Evolutionary conservation across 2,888 invertebrate genomes (phyloP).

Genomic region (Onthophagus sagittarius): DNA sequence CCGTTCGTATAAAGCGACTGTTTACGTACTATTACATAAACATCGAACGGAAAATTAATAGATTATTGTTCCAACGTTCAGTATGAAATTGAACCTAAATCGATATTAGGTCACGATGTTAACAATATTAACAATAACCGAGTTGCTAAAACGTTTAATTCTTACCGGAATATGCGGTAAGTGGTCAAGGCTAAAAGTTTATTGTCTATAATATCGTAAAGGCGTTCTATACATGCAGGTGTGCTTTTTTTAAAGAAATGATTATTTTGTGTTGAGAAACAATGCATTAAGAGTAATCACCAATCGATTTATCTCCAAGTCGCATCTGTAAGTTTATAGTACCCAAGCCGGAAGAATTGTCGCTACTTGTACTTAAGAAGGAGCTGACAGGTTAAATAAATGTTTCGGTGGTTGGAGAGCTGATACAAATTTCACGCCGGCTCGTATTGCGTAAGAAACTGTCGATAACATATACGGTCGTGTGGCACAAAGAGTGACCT

Average conservation of each 20-base stretch:
- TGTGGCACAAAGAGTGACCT: conserved; percentile 4
- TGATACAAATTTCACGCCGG: not conserved
- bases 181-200: not conserved
- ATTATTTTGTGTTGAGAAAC: too few relatives aligned
- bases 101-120: not conserved
- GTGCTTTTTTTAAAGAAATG: too few relatives aligned
- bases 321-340: not conserved
- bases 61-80: not conserved
- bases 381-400: not conserved
- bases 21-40: not conserved
- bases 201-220: not conserved
- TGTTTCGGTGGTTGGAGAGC: not conserved
- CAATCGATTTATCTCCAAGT: too few relatives aligned
- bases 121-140: not conserved
- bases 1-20: not conserved
- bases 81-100: not conserved
- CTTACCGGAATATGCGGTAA: not conserved
- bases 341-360: not conserved
- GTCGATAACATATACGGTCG: not conserved
- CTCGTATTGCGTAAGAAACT: not conserved
- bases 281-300: too few relatives aligned
- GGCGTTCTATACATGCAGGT: not conserved
- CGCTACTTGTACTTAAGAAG: not conserved
- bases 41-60: not conserved
- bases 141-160: not conserved